These are phyloP conservation scores for Proisotoma minuta DNA, from an alignment of 2,888 invertebrate species.

Conservation along the genomic window DNA sequence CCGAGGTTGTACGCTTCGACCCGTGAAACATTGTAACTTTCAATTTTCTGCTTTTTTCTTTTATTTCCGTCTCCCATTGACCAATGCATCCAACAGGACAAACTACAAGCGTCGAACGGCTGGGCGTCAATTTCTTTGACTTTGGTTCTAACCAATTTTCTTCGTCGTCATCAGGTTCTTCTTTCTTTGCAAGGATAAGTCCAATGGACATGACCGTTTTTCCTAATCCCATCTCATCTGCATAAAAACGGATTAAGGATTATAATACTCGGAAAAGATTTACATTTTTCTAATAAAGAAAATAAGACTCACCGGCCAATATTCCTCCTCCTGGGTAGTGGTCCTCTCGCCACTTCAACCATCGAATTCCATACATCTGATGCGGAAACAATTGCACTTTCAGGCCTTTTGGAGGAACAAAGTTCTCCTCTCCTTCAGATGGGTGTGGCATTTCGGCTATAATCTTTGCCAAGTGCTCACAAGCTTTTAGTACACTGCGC, in stretches of 20 bases:
- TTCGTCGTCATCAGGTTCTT: not conserved
- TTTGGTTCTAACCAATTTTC: slow-evolving; percentile 24
- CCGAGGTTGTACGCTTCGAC: slow-evolving; percentile 59
- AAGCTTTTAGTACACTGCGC: slow-evolving; percentile 20
- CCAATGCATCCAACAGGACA: slow-evolving; percentile 85
- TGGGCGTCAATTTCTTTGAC: slow-evolving; percentile 34
- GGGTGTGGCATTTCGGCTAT: slow-evolving; percentile 13
- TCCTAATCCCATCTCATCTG: slow-evolving; percentile 77
- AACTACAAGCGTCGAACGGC: slow-evolving; percentile 74
- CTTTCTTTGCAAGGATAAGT: slow-evolving; percentile 11
- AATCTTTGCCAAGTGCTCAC: slow-evolving; percentile 19
- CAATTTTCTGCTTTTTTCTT: slow-evolving; percentile 62
- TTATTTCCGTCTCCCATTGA: slow-evolving; percentile 83
- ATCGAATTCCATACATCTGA: slow-evolving; percentile 78
- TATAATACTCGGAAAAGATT: not conserved
- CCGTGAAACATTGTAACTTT: slow-evolving; percentile 76
- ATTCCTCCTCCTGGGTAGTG: slow-evolving; percentile 80
- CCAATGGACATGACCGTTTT: slow-evolving; percentile 64
- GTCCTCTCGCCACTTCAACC: slow-evolving; percentile 85
- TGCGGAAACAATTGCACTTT: slow-evolving; percentile 70
- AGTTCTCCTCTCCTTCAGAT: slow-evolving; percentile 52
- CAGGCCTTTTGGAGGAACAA: slow-evolving; percentile 58
- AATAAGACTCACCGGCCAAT: slow-evolving; percentile 58
- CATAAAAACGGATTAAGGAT: slow-evolving; percentile 48
- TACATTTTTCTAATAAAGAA: not conserved